phyloP scores from a whole-genome alignment of 2,113 vertebrate genomes.

The Pycnonotus jocosus region DNA sequence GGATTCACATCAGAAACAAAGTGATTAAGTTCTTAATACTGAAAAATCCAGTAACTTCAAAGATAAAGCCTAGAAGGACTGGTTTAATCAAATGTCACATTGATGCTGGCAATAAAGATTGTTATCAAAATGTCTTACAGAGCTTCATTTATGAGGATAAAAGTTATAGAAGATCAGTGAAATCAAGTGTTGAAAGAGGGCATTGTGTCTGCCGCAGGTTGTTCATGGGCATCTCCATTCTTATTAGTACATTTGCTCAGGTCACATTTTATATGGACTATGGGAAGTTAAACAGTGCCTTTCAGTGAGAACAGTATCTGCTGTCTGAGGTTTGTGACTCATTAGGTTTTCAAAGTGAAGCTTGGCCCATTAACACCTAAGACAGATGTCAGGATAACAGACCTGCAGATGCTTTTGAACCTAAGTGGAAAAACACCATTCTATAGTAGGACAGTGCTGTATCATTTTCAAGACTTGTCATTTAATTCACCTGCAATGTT shows the following conservation, averaged over 20 bases:
- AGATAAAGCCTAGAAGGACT: constrained; percentile 18
- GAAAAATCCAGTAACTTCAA: constrained; percentile 37
- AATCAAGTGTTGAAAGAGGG: background rate
- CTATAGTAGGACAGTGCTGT: background rate
- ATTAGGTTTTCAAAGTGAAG: background rate
- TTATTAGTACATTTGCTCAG: background rate
- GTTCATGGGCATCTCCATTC: background rate
- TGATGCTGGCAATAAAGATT: background rate
- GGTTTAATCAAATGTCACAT: constrained; percentile 51
- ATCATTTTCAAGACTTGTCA: constrained; percentile 1
- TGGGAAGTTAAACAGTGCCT: background rate
- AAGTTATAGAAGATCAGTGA: background rate
- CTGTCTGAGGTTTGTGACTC: background rate
- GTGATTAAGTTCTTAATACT: constrained; percentile 45
- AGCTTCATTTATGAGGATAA: background rate
- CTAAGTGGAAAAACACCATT: background rate
- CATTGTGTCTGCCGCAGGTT: background rate
- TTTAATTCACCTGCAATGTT: constrained; percentile 24
- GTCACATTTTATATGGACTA: background rate
- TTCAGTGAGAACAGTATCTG: background rate
- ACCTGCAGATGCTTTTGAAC: background rate
- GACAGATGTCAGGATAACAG: background rate
- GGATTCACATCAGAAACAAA: constrained; percentile 40
- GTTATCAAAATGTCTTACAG: background rate
- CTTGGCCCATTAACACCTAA: background rate